These are phyloP conservation scores for Myiagra hebetior DNA, from an alignment of 2,113 vertebrate species.

Conservation along the genomic window DNA sequence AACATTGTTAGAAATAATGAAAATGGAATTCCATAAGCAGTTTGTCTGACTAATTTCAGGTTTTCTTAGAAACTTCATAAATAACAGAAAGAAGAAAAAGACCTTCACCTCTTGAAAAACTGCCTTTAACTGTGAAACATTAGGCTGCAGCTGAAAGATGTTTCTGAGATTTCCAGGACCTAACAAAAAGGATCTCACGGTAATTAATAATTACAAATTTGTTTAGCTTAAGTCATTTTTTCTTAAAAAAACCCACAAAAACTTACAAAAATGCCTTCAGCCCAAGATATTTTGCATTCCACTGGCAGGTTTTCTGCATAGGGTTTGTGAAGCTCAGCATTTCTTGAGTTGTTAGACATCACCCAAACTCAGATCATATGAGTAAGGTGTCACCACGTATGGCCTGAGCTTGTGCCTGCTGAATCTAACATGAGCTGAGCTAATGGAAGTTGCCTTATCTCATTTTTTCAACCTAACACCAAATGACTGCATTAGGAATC, in stretches of 20 bases:
- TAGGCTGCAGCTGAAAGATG: background rate
- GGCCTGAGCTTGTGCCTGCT: background rate
- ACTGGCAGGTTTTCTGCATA: background rate
- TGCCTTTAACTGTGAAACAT: background rate
- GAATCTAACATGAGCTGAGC: background rate
- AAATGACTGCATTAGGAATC: conserved; percentile 29
- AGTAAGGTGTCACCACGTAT: background rate
- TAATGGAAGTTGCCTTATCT: background rate
- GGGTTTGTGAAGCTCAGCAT: background rate
- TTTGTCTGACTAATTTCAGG: background rate
- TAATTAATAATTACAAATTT: background rate
- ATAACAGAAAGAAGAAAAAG: background rate
- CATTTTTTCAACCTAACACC: conserved; percentile 19
- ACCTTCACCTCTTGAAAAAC: background rate
- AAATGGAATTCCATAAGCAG: background rate
- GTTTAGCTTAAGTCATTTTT: background rate
- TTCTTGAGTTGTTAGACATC: background rate
- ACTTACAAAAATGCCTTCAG: background rate
- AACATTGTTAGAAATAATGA: background rate
- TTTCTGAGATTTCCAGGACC: background rate
- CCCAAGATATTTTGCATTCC: background rate
- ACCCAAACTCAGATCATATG: background rate
- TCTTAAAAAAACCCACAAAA: too few relatives aligned
- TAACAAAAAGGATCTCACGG: background rate
- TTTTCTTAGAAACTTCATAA: background rate